Evolutionary conservation across 2,113 vertebrate genomes (phyloP), one percentile per base, ranked within the genome.

Genomic region (Ceyx cyanopectus): DNA sequence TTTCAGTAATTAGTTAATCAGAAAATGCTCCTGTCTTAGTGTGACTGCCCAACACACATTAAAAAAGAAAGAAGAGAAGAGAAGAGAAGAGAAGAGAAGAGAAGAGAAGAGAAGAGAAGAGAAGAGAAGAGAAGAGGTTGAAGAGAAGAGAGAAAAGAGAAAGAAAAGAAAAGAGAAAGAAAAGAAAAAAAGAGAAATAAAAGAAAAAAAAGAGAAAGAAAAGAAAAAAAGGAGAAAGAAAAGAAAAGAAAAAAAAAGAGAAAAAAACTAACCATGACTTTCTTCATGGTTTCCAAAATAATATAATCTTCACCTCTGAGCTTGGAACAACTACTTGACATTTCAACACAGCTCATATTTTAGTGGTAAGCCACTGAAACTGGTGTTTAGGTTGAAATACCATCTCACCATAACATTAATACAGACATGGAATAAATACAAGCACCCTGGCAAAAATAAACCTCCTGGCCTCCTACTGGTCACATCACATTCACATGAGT

Each of bases 1-100:
- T 79, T 94, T 95, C 77, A 96, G 86, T 95, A 97, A 89, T 81
- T 94, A 97, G 95, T 95, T 97, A 96, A 88, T 95, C 86, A 97
- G 83, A 96, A 92, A 96, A 91, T 89, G 50, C 53, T 94, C 84
- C 69, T 70, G 69, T 92, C 94, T 95, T 96, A 89, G 75, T 81
- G 92, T 92, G 79, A 94, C 93, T 97, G 85, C 85, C 95, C 96
- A 95, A 82, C 82, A 77, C 67, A 65, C 63, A 82, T 41, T 68
- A 48, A 72, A 78, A 82, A 11, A 13, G 56, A n/a, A n/a, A n/a
- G 79, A 72, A 48, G 73, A 32, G 61, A 46, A 61, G 45, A 88
- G 79, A n/a, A 56, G 43, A 69, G 3, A 48, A 22, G 22, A 9
- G 17, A 46, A 46, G 17, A 45, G 17, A 48, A 48, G 11, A 20